phyloP scores from a whole-genome alignment of 2,797 vertebrate genomes.

The Ispidina picta region DNA sequence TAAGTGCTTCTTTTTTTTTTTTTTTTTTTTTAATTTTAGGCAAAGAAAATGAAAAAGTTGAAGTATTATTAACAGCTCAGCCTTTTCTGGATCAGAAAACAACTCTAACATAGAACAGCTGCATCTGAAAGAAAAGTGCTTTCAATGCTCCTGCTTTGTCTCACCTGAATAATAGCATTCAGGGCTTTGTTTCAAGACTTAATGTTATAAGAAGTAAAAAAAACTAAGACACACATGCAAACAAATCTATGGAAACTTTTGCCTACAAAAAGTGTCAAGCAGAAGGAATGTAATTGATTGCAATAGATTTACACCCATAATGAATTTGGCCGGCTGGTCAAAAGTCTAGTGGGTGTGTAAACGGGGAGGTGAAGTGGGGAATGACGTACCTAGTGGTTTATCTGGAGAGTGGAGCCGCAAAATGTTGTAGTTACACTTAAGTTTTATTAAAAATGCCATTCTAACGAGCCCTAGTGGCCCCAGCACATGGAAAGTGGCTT shows the following conservation, averaged over 20 bases:
- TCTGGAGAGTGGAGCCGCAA: constrained; percentile 50
- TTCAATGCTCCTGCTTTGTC: constrained; percentile 22
- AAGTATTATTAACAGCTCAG: not conserved
- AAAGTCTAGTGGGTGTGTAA: constrained; percentile 51
- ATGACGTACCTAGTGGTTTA: constrained; percentile 51
- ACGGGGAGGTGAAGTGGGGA: constrained; percentile 32
- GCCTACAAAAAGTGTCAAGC: constrained; percentile 56
- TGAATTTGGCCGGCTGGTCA: constrained; percentile 60
- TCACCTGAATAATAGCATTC: constrained; percentile 55
- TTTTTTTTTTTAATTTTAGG: not conserved
- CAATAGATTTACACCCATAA: constrained; percentile 65
- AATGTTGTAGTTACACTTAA: constrained; percentile 57
- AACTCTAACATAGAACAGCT: constrained; percentile 51
- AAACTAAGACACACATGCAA: not conserved
- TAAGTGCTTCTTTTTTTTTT: not conserved
- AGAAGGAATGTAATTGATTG: constrained; percentile 68
- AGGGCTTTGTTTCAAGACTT: constrained; percentile 38
- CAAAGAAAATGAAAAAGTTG: constrained; percentile 5
- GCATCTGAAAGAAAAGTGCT: constrained; percentile 11
- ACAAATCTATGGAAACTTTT: constrained; percentile 51
- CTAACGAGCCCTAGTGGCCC: constrained; percentile 72
- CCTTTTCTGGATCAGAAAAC: constrained; percentile 48
- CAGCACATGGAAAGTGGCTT: constrained; percentile 71
- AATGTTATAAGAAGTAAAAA: constrained; percentile 39
- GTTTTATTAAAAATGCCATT: constrained; percentile 78